A percentile compares a stretch with the other conserved stretches of the same genome.
These are phyloP conservation scores for Prunella strophiata DNA, from an alignment of 2,797 vertebrate species.

Conservation along the genomic window DNA sequence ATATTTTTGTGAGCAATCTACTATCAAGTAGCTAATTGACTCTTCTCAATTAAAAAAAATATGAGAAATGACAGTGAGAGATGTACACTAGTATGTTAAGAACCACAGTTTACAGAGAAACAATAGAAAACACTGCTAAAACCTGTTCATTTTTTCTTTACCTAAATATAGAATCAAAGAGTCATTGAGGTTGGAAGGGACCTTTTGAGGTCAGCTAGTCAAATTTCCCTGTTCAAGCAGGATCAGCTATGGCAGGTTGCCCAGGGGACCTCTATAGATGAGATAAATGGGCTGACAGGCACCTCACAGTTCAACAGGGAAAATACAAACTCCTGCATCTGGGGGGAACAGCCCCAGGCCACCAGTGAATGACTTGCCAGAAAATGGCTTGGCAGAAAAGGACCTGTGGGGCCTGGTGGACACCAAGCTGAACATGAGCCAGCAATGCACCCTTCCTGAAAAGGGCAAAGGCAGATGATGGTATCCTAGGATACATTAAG, in stretches of 20 bases:
- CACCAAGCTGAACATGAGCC: not conserved
- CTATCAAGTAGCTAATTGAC: not conserved
- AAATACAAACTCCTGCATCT: not conserved
- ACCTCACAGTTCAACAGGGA: not conserved
- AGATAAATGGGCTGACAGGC: not conserved
- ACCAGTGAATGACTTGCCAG: fast-evolving
- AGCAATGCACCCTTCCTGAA: not conserved
- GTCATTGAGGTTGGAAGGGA: not conserved
- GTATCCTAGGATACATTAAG: not conserved
- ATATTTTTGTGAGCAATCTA: not conserved
- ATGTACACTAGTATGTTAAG: not conserved
- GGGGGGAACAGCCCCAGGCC: not conserved
- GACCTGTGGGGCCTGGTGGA: not conserved
- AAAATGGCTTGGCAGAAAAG: not conserved
- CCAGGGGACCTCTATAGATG: not conserved
- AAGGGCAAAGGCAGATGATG: not conserved
- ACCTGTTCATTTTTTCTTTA: not conserved
- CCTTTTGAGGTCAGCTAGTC: not conserved
- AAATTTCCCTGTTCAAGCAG: not conserved
- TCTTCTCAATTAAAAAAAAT: not conserved
- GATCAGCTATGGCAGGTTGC: not conserved
- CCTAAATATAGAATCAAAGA: not conserved
- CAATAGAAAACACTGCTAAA: not conserved
- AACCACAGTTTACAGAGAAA: not conserved
- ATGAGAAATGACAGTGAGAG: not conserved